Conservation (phyloP, 1,140 invertebrate genomes). For the Diorhabda carinulata region DNA sequence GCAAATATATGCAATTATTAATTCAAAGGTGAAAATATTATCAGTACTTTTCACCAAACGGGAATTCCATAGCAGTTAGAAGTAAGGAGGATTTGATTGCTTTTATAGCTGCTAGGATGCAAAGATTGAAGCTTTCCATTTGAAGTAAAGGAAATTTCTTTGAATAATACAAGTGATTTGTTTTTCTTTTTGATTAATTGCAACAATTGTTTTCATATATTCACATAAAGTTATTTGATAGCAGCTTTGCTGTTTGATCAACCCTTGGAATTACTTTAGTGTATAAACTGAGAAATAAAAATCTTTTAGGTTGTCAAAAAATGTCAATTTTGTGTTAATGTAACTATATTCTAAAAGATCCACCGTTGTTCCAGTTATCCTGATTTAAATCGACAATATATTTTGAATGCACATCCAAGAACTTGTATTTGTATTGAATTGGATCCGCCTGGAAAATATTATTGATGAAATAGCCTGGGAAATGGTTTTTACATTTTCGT, state of each 20-base stretch:
- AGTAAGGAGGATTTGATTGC: conserved; percentile 98
- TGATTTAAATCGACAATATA: conserved; percentile 76
- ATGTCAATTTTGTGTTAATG: background rate
- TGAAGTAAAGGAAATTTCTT: conserved; percentile 97
- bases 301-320: background rate
- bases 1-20: conserved; percentile 82
- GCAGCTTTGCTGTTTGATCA: background rate
- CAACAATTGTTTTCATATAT: conserved; percentile 87
- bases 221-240: conserved; percentile 59
- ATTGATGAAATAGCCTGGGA: conserved; percentile 85
- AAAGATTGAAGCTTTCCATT: conserved; percentile 92
- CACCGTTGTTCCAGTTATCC: conserved; percentile 70
- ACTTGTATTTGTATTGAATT: conserved; percentile 98
- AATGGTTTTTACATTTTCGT: conserved; percentile 70
- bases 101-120: conserved; percentile 86
- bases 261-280: background rate
- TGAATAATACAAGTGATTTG: conserved; percentile 91
- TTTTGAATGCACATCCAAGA: conserved; percentile 91
- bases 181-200: conserved; percentile 92
- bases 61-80: conserved; percentile 92
- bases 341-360: background rate
- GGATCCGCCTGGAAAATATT: conserved; percentile 84
- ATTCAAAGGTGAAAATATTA: conserved; percentile 98
- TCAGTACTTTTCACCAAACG: conserved; percentile 96
- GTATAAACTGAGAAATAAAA: background rate